phyloP scores from a whole-genome alignment of 2,888 invertebrate species.

The Sesia bembeciformis region DNA sequence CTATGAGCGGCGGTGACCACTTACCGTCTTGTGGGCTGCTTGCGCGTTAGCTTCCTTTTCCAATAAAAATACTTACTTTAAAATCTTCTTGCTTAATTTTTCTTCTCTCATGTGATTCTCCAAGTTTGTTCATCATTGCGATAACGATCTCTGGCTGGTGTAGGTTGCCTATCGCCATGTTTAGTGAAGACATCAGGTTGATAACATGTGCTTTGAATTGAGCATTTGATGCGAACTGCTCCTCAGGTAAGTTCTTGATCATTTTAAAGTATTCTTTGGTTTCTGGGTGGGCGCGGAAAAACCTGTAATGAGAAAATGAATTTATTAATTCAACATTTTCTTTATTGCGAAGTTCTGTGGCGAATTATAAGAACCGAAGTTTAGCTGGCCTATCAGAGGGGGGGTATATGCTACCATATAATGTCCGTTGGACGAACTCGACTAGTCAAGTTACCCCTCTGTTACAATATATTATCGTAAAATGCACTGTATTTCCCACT shows the following conservation, averaged over 20 bases:
- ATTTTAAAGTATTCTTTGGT: conserved; percentile 57
- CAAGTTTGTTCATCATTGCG: conserved; percentile 60
- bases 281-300: conserved; percentile 49
- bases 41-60: too few species aligned
- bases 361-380: not conserved
- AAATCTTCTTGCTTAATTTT: conserved; percentile 48
- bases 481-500: too few species aligned
- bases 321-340: not conserved
- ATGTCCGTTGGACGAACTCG: too few species aligned
- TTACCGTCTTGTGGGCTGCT: too few species aligned
- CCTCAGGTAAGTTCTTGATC: conserved; percentile 43
- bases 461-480: too few species aligned
- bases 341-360: not conserved
- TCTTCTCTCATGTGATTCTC: conserved; percentile 51
- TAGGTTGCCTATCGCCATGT: conserved; percentile 48
- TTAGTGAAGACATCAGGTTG: conserved; percentile 56
- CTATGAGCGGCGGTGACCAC: too few species aligned
- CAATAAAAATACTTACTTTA: conserved; percentile 28
- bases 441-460: too few species aligned
- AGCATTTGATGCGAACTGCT: conserved; percentile 42
- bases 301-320: conserved; percentile 23
- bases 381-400: too few species aligned
- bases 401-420: too few species aligned
- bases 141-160: conserved; percentile 57
- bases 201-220: conserved; percentile 67